Percentiles rank a stretch among this genome's conserved stretches.
Evolutionary conservation across 2,888 invertebrate genomes (phyloP).

Genomic region (Andricus curvator): DNA sequence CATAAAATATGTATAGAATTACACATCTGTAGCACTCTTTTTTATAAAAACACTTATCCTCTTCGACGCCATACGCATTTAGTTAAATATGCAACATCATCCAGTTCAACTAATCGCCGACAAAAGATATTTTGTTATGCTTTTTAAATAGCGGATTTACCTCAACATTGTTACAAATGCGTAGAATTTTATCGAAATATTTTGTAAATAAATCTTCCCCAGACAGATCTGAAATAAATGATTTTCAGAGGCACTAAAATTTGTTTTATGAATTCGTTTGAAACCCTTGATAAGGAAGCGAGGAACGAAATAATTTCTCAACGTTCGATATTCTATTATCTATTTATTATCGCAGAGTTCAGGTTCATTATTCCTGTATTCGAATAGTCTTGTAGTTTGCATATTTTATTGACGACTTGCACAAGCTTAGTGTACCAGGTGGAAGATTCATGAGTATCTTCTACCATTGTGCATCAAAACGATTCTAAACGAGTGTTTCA

Average conservation of each 20-base stretch:
- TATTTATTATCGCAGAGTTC: conserved; percentile 3
- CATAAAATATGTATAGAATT: conserved; percentile 15
- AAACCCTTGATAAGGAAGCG: background rate
- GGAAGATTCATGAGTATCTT: conserved; percentile 7
- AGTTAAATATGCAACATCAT: background rate
- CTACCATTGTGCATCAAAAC: background rate
- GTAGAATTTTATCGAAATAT: conserved; percentile 14
- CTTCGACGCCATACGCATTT: conserved; percentile 11
- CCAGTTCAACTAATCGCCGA: background rate
- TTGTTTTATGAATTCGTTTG: conserved; percentile 5
- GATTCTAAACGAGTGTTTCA: conserved; percentile 32
- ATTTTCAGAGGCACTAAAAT: conserved; percentile 32
- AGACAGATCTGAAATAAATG: background rate
- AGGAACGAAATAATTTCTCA: background rate
- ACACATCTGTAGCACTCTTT: conserved; percentile 7
- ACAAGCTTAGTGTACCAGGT: conserved; percentile 16
- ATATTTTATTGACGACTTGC: conserved; percentile 36
- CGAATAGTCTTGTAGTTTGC: conserved; percentile 19
- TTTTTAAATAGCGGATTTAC: conserved; percentile 2
- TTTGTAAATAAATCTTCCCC: conserved; percentile 11
- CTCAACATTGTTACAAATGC: background rate
- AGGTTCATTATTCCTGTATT: conserved; percentile 13
- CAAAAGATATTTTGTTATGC: background rate
- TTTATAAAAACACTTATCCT: conserved; percentile 23
- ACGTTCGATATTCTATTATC: background rate